phyloP scores from a whole-genome alignment of 2,113 vertebrate genomes.

The Tragelaphus imberbis region DNA sequence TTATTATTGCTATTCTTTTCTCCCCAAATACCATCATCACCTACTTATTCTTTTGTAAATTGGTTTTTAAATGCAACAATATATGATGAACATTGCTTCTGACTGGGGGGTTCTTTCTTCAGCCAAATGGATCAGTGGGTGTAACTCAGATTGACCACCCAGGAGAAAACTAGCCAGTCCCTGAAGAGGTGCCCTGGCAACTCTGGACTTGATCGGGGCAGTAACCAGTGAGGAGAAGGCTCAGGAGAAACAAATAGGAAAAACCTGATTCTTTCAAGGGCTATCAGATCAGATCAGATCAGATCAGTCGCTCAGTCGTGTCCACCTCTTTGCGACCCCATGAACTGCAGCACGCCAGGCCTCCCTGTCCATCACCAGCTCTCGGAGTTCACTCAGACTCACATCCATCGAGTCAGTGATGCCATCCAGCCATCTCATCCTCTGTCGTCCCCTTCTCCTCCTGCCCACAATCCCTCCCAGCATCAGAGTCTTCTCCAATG shows the following conservation, averaged over 20 bases:
- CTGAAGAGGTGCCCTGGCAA: not conserved
- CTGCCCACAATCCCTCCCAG: no score
- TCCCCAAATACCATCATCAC: not conserved
- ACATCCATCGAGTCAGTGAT: no score
- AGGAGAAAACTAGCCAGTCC: not conserved
- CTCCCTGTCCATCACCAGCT: no score
- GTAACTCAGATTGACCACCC: not conserved
- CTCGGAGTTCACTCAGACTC: no score
- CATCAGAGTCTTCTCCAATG: no score
- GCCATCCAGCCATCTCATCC: no score
- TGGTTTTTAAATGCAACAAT: not conserved
- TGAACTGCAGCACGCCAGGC: no score
- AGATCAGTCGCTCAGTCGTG: no score
- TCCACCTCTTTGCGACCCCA: no score
- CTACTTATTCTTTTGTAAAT: not conserved
- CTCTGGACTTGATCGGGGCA: not conserved
- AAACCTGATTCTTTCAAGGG: not conserved
- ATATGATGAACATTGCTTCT: not conserved
- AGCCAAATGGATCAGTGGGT: not conserved
- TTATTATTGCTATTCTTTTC: not conserved
- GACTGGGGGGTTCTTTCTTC: not conserved
- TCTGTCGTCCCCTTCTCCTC: no score
- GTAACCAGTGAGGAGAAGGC: not conserved
- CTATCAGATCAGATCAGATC: not conserved
- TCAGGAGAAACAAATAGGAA: not conserved